Conservation (phyloP, 2,888 invertebrate genomes). For the Chrysotoxum bicinctum region DNA sequence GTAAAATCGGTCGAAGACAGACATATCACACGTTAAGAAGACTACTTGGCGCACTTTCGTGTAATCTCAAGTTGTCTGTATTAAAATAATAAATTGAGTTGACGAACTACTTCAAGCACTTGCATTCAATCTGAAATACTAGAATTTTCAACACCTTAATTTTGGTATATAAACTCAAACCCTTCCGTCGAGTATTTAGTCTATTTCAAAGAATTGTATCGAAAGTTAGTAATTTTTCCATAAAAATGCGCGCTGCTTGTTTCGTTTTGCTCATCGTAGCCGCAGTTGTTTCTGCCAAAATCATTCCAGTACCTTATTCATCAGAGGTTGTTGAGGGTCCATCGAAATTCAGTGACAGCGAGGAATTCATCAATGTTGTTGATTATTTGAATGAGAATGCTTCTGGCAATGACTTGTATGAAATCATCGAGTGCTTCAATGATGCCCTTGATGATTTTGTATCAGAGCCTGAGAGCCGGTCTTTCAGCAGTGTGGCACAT, state of each 20-base stretch:
- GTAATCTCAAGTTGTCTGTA: slow-evolving; percentile 37
- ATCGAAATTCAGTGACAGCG: slow-evolving; percentile 24
- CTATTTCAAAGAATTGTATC: neutral
- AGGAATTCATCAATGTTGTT: slow-evolving; percentile 45
- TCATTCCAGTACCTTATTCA: slow-evolving; percentile 12
- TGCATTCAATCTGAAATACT: neutral
- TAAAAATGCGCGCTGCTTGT: slow-evolving; percentile 54
- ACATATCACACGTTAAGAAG: slow-evolving; percentile 24
- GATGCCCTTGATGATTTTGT: slow-evolving; percentile 42
- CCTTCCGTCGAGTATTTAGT: neutral
- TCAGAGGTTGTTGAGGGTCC: neutral
- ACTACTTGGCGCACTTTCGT: neutral
- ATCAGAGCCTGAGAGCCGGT: slow-evolving; percentile 6
- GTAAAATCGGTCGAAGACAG: neutral
- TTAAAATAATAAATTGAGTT: slow-evolving; percentile 23
- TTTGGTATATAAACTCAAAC: slow-evolving; percentile 19
- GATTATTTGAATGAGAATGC: slow-evolving; percentile 62
- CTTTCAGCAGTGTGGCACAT: slow-evolving; percentile 16
- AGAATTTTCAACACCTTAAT: neutral
- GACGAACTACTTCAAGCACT: slow-evolving; percentile 43
- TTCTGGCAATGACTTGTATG: slow-evolving; percentile 47
- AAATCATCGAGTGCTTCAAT: slow-evolving; percentile 45
- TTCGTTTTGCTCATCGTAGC: slow-evolving; percentile 44
- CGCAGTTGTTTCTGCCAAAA: slow-evolving; percentile 39
- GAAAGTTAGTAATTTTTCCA: neutral